Evolutionary conservation across 2,888 invertebrate species (phyloP).

Genomic region (Zaprionus obscuricornis): DNA sequence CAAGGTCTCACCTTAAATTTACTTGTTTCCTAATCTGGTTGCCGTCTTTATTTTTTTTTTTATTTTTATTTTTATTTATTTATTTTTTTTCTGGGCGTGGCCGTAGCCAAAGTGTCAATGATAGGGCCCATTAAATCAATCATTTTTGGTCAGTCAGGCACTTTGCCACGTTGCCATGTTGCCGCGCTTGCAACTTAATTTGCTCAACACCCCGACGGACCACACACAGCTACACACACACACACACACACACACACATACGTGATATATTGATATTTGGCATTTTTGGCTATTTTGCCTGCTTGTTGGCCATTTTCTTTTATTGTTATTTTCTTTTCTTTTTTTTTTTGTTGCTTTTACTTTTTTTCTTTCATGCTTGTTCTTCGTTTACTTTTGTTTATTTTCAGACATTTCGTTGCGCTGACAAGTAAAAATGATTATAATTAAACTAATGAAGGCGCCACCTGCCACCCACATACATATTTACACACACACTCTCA

Average conservation of each 20-base stretch:
- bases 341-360: conserved; percentile 47
- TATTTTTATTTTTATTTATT: background rate
- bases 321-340: conserved; percentile 34
- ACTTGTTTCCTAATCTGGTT: conserved; percentile 24
- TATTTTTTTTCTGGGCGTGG: conserved; percentile 26
- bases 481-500: too few species aligned
- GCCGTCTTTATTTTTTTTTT: background rate
- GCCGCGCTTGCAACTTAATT: conserved; percentile 66
- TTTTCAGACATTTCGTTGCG: conserved; percentile 40
- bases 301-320: conserved; percentile 38
- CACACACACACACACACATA: too few species aligned
- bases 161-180: conserved; percentile 12
- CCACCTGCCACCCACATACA: conserved; percentile 12
- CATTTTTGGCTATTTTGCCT: conserved; percentile 35
- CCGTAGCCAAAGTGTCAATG: conserved; percentile 59
- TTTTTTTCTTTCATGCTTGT: conserved; percentile 41
- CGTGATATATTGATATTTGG: conserved; percentile 15
- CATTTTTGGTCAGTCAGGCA: conserved; percentile 70
- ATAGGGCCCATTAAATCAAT: conserved; percentile 73
- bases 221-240: too few species aligned
- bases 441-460: conserved; percentile 69
- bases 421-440: conserved; percentile 70
- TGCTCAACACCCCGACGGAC: conserved; percentile 51
- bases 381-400: conserved; percentile 42
- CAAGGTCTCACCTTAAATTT: conserved; percentile 31